Evolutionary conservation across 2,888 invertebrate species (phyloP), one percentile per base, ranked within the genome.

Genomic region (Spisula solida): DNA sequence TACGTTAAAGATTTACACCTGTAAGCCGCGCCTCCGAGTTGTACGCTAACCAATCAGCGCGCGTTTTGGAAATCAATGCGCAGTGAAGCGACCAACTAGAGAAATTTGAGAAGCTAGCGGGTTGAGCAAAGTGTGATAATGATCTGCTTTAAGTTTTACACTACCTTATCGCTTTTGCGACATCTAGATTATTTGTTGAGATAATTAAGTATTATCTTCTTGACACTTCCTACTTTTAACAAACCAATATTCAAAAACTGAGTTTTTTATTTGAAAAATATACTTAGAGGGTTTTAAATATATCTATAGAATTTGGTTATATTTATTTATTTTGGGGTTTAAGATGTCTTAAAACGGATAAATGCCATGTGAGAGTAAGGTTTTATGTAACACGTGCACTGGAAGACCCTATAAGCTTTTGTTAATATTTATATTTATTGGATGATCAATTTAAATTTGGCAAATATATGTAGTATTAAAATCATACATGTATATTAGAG

Each of bases 1-100:
- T 92, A 92, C 92, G 88, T 89, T 90, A 85, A 79, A 41, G 90
- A 89, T 87, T 88, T 85, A 16, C 85, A 85, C 87, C 75, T 66
- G 80, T 81, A 79, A 82, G 79, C 66, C 78, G 81, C 89, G 89
- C 89, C 92, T 86, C 34, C 55, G n/a, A 29, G 47, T 18, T 34
- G n/a, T 18, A 10, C 70, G 75, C 55, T 25, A 82, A 60, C 92
- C 92, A 90, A 92, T 92, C 86, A 83, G 81, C 60, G 51, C 55
- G 84, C 85, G 89, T 34, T 82, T 56, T 86, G 20, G 31, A 84
- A 87, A 88, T 89, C 78, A 87, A 88, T 87, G 75, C 81, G 82
- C 88, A 81, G n/a, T 66, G 81, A 75, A 78, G 88, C 89, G 86
- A 70, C 87, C 88, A 91, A 91, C 84, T 29, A 70, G 75, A 84